Evolutionary conservation across 2,113 vertebrate species (phyloP).

Genomic region (Rhipidura dahli): DNA sequence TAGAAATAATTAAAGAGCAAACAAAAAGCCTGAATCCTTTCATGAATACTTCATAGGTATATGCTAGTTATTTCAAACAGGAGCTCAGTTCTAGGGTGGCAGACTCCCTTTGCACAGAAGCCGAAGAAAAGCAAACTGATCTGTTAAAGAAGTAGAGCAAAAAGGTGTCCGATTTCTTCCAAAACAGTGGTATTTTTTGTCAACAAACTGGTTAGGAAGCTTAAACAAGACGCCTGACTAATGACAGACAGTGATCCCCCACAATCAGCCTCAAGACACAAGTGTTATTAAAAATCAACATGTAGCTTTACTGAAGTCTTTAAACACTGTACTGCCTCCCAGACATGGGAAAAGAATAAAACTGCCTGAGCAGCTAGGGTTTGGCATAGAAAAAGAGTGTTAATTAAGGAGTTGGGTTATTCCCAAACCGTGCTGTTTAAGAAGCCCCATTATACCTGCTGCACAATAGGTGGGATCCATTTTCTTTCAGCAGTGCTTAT

Average conservation of each 20-base stretch:
- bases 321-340: neutral
- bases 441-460: slow-evolving; percentile 1
- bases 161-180: neutral
- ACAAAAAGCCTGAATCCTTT: neutral
- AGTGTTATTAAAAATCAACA: neutral
- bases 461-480: neutral
- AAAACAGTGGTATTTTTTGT: neutral
- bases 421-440: neutral
- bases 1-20: slow-evolving; percentile 25
- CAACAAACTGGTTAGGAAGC: neutral
- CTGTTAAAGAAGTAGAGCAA: neutral
- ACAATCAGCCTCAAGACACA: neutral
- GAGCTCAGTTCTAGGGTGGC: neutral
- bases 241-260: neutral
- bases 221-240: neutral
- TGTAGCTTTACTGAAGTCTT: neutral
- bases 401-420: slow-evolving; percentile 29
- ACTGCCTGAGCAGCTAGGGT: neutral
- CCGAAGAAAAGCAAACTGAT: neutral
- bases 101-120: neutral
- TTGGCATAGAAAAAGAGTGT: neutral
- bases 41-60: neutral
- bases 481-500: neutral
- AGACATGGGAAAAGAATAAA: neutral
- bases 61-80: neutral